Conservation (phyloP, 2,797 vertebrate genomes). For the Danio aesculapii region DNA sequence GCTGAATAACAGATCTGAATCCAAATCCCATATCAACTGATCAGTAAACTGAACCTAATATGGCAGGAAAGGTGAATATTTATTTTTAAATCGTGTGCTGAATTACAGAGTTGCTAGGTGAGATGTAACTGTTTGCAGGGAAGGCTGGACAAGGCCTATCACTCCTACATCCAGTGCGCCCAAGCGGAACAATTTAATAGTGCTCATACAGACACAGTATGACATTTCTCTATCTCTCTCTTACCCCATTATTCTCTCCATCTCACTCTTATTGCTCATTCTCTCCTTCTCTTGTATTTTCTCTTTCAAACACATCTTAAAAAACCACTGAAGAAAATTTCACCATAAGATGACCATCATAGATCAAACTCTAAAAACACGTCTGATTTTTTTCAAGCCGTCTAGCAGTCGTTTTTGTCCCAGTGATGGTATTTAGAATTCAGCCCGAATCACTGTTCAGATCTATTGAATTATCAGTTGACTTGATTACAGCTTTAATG, state of each 20-base stretch:
- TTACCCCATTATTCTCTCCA: slow-evolving; percentile 54
- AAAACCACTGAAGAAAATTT: background rate
- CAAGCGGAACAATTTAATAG: slow-evolving; percentile 76
- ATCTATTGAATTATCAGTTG: slow-evolving; percentile 9
- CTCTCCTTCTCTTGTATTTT: slow-evolving; percentile 7
- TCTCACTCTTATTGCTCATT: slow-evolving; percentile 39
- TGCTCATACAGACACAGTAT: slow-evolving; percentile 49
- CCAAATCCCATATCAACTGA: background rate
- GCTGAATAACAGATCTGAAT: background rate
- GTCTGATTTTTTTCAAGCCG: background rate
- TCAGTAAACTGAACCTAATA: background rate
- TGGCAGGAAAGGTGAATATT: background rate
- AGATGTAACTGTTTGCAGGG: slow-evolving; percentile 9
- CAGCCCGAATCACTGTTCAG: background rate
- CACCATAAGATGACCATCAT: background rate
- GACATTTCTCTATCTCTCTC: slow-evolving; percentile 37
- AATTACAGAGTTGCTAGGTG: slow-evolving; percentile 5
- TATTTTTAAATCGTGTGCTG: background rate
- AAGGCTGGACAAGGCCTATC: slow-evolving; percentile 2
- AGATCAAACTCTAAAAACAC: slow-evolving; percentile 18
- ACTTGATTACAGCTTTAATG: slow-evolving; percentile 37
- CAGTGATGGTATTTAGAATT: background rate
- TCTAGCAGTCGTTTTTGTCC: background rate
- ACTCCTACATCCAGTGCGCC: slow-evolving; percentile 56
- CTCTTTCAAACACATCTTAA: slow-evolving; percentile 18